A percentile compares a stretch with the other conserved stretches of the same genome.
These are phyloP conservation scores for Bombyx mandarina DNA, from an alignment of 1,140 invertebrate genomes.

Conservation along the genomic window DNA sequence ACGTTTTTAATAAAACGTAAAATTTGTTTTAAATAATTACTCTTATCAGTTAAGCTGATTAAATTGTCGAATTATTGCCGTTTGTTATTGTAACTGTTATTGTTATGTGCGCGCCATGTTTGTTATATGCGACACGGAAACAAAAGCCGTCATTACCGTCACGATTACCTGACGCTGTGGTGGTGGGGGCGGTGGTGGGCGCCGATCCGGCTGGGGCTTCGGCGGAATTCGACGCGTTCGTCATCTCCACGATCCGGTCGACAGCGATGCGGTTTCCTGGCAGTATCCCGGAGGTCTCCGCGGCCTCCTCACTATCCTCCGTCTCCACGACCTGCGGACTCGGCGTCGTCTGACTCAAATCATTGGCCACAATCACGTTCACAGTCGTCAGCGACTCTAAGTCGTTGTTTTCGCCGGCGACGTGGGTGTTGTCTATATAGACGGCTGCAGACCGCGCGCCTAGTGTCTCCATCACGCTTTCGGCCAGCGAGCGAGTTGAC, in stretches of 20 bases:
- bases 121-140: conserved; percentile 1
- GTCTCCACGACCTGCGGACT: conserved; percentile 35
- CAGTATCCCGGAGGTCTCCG: conserved; percentile 36
- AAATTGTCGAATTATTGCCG: too few species aligned
- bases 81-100: too few species aligned
- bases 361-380: conserved; percentile 63
- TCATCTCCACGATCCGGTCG: conserved; percentile 56
- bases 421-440: conserved; percentile 61
- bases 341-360: conserved; percentile 34
- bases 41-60: too few species aligned
- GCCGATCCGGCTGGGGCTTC: conserved; percentile 33
- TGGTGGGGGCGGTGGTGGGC: conserved; percentile 42
- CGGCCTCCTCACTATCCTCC: conserved; percentile 30
- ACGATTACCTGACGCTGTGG: conserved; percentile 61
- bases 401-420: conserved; percentile 42
- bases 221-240: conserved; percentile 27
- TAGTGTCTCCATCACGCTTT: conserved; percentile 68
- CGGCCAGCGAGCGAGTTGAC: conserved; percentile 62
- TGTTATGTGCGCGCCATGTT: too few species aligned
- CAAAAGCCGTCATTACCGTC: conserved; percentile 7
- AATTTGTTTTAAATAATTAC: too few species aligned
- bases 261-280: conserved; percentile 53
- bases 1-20: too few species aligned
- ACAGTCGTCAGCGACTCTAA: conserved; percentile 64
- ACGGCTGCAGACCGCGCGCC: conserved; percentile 62